phyloP scores from a whole-genome alignment of 2,888 invertebrate genomes.

The Lissocephala sabroskyi region DNA sequence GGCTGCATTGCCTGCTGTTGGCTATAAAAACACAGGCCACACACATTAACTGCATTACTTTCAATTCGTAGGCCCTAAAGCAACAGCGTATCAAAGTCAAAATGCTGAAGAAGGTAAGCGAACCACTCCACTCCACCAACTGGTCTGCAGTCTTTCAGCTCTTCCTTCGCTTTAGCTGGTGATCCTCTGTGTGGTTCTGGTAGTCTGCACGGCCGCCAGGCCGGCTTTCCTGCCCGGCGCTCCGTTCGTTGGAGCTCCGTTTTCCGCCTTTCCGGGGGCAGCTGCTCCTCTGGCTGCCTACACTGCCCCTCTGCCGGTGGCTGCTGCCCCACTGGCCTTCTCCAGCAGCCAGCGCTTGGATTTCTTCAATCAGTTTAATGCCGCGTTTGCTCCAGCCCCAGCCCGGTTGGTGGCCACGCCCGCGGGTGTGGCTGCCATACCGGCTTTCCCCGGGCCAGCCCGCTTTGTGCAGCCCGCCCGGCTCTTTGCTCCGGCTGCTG shows the following conservation, averaged over 20 bases:
- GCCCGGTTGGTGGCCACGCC: slow-evolving; percentile 38
- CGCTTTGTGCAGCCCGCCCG: slow-evolving; percentile 32
- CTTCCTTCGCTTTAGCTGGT: slow-evolving; percentile 12
- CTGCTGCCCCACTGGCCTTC: slow-evolving; percentile 36
- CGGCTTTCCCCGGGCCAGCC: slow-evolving; percentile 8
- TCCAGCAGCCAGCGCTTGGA: slow-evolving; percentile 59
- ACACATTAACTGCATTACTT: not conserved
- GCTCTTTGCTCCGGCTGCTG: slow-evolving; percentile 16
- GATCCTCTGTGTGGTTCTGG: slow-evolving; percentile 22
- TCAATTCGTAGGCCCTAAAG: too few species aligned
- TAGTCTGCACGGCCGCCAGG: slow-evolving; percentile 20
- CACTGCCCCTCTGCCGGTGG: slow-evolving; percentile 8
- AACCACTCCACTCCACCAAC: not conserved
- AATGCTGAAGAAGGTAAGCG: slow-evolving; percentile 37
- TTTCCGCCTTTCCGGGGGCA: slow-evolving; percentile 18
- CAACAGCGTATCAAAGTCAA: slow-evolving; percentile 3
- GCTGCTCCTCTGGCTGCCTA: slow-evolving; percentile 18
- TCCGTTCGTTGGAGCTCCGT: slow-evolving; percentile 13
- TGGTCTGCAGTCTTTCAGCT: too few species aligned
- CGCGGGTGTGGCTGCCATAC: slow-evolving; percentile 20
- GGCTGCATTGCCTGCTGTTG: slow-evolving; percentile 16
- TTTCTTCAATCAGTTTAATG: slow-evolving; percentile 53
- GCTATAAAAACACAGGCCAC: slow-evolving; percentile 2
- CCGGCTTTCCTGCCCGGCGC: slow-evolving; percentile 16
- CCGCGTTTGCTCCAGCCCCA: slow-evolving; percentile 37